A percentile compares a stretch with the other conserved stretches of the same genome.
Evolutionary conservation across 1,140 invertebrate genomes (phyloP).

Genomic region (Drosophila albomicans): DNA sequence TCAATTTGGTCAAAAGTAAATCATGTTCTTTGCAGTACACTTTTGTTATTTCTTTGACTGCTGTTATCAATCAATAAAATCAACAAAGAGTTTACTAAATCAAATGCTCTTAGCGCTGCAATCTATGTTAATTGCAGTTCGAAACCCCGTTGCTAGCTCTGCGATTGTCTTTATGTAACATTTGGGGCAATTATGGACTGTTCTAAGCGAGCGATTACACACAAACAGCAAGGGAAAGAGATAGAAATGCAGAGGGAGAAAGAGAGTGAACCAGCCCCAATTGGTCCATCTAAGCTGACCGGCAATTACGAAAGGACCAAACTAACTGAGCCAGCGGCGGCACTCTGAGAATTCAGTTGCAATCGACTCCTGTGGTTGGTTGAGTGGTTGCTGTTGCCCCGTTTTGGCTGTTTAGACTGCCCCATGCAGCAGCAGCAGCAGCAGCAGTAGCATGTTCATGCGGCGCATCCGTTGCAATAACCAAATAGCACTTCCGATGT

Average conservation of each 20-base stretch:
- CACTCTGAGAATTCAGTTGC: conserved; percentile 2
- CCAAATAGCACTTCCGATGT: conserved; percentile 55
- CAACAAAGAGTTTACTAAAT: background rate
- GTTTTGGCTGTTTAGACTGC: background rate
- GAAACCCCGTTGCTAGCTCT: background rate
- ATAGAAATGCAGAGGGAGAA: too few relatives aligned
- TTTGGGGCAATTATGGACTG: conserved; percentile 19
- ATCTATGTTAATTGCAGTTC: background rate
- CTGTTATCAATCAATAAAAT: background rate
- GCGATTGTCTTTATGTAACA: conserved; percentile 1
- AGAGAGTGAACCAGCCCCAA: conserved; percentile 19
- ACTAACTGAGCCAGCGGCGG: background rate
- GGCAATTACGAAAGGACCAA: conserved; percentile 36
- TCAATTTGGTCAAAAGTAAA: too few relatives aligned
- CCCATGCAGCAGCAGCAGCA: background rate
- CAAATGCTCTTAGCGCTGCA: background rate
- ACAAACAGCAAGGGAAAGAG: background rate
- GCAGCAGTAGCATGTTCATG: conserved; percentile 10
- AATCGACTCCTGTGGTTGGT: conserved; percentile 21
- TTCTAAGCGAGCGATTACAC: conserved; percentile 34
- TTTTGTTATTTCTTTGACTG: too few relatives aligned
- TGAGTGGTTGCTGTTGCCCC: conserved; percentile 3
- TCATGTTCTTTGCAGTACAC: too few relatives aligned
- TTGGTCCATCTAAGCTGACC: conserved; percentile 53
- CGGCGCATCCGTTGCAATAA: conserved; percentile 21